Percentiles rank a stretch among this genome's conserved stretches.
Conservation (phyloP, 2,113 vertebrate species). For the Phodopus roborovskii region DNA sequence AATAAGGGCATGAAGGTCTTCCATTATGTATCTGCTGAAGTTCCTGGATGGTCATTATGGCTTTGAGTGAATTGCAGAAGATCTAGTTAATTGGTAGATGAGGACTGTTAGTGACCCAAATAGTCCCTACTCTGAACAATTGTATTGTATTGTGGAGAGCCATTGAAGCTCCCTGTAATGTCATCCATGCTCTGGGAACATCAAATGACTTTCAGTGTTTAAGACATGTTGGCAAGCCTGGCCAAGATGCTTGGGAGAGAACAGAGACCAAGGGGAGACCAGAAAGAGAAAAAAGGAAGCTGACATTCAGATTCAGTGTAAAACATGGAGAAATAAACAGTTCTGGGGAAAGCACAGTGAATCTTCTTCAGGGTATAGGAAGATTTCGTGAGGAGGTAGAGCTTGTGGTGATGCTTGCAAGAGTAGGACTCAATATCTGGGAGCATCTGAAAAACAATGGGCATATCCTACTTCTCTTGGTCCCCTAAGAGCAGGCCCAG, state of each 20-base stretch:
- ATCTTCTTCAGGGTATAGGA: neutral
- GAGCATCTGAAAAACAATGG: neutral
- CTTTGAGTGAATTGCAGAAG: neutral
- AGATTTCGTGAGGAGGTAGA: neutral
- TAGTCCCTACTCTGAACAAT: neutral
- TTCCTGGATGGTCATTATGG: neutral
- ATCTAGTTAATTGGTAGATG: neutral
- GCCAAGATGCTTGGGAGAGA: too few relatives aligned
- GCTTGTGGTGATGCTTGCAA: neutral
- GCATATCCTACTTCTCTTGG: fast-evolving
- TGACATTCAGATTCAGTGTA: too few relatives aligned
- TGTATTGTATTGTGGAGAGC: neutral
- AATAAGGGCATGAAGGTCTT: neutral
- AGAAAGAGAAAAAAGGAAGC: fast-evolving
- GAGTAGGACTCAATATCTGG: neutral
- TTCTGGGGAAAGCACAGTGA: neutral
- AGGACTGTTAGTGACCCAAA: neutral
- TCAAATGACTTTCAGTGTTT: neutral
- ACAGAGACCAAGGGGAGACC: too few relatives aligned
- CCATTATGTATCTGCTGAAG: neutral
- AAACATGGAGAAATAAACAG: neutral
- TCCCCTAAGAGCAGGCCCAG: too few relatives aligned
- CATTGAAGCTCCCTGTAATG: neutral
- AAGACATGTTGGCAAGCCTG: neutral
- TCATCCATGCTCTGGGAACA: too few relatives aligned